Evolutionary conservation across 2,797 vertebrate genomes (phyloP).

Genomic region (Hapalemur alaotrensis): DNA sequence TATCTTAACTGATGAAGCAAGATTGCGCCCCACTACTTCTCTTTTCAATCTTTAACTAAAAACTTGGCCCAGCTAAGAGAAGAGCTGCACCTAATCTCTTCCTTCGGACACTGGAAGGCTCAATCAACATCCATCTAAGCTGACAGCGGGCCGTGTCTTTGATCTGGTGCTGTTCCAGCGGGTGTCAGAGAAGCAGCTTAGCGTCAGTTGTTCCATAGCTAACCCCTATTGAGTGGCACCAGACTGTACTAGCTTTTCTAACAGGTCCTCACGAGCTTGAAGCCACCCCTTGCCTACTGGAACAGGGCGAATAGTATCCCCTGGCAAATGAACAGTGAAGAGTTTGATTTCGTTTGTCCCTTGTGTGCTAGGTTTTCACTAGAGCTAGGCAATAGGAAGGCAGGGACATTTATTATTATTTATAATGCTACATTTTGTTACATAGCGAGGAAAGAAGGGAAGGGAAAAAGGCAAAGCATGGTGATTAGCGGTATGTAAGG

Average conservation of each 20-base stretch:
- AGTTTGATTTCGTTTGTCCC: not conserved
- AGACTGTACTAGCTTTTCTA: not conserved
- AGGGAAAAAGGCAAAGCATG: not conserved
- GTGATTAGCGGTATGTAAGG: not conserved
- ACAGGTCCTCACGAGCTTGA: not conserved
- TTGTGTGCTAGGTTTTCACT: not conserved
- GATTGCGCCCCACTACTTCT: not conserved
- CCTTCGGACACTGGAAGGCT: not conserved
- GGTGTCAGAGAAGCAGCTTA: not conserved
- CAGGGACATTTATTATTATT: not conserved
- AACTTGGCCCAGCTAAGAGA: not conserved
- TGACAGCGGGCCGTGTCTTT: not conserved
- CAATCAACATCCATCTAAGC: not conserved
- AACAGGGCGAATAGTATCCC: not conserved
- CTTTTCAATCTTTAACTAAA: slow-evolving; percentile 23
- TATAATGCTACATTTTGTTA: not conserved
- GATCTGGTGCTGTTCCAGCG: not conserved
- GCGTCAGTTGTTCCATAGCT: not conserved
- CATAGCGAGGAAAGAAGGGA: not conserved
- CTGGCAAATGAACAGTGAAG: not conserved
- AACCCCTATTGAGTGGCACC: not conserved
- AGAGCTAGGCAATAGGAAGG: not conserved
- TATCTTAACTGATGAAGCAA: not conserved
- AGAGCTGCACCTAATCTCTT: not conserved
- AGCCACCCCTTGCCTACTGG: not conserved